Evolutionary conservation across 2,113 vertebrate genomes (phyloP), one percentile per base, ranked within the genome.

Genomic region (Elgaria multicarinata): DNA sequence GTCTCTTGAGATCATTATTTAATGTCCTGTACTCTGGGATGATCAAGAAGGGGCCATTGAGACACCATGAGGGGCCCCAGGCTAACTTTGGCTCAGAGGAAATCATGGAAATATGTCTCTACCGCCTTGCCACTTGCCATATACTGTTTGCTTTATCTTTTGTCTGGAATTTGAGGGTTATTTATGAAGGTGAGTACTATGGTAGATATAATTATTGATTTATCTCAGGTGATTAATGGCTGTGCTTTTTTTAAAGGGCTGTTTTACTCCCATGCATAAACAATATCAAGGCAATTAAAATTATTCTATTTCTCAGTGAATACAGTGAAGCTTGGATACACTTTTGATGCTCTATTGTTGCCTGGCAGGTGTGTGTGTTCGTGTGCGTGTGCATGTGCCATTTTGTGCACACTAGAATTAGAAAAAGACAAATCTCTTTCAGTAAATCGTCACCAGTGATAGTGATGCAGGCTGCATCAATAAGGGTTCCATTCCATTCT

Each of bases 131-230:
- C 79, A 14, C 39, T 89, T 91, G 83, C 50, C 22, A 24, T 7
- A 69, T 33, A 22, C 13, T 26, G 91, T 31, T 66, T 83, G 58
- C 50, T 78, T 92, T 91, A 18, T n/a, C 39, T 53, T 3, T 14
- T 33, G 33, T 88, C 72, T 75, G 1, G 3, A 1, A 86, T 83
- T 88, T 53, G 42, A 87, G 85, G 28, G 18, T 76, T 92, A 42
- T 86, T 92, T 89, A 76, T 44, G 64, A 84, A 80, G 42, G 18
- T n/a, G 44, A 58, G 22, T 58, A 75, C 84, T 93, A 89, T 69
- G 80, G 89, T 92, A 93, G 84, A 76, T 90, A 82, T 93, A 95
- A 96, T 96, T 96, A 94, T 91, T 89, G 96, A 96, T 96, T 95
- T 94, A 83, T 92, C 88, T 89, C 76, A 86, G 92, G 80, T 94